These are phyloP conservation scores for Elgaria multicarinata DNA, from an alignment of 2,113 vertebrate species.

Conservation along the genomic window DNA sequence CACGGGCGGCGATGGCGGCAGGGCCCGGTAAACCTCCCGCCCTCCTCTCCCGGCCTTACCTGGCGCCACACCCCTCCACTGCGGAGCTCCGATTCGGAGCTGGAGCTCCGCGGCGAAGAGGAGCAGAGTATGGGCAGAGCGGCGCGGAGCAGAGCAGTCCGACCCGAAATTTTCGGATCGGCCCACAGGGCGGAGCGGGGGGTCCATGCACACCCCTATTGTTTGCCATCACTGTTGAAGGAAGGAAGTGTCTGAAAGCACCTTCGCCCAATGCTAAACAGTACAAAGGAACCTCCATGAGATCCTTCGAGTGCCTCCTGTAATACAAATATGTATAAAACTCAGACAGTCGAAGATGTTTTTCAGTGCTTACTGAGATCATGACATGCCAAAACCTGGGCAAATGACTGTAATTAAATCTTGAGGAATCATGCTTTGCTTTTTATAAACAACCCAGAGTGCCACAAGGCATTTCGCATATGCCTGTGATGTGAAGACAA, in stretches of 20 bases:
- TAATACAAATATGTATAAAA: constrained; percentile 14
- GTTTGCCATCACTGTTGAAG: background rate
- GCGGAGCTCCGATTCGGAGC: no score
- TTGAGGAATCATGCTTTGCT: constrained; percentile 38
- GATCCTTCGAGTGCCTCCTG: constrained; percentile 5
- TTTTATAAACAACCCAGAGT: constrained; percentile 38
- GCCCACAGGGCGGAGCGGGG: no score
- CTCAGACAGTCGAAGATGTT: background rate
- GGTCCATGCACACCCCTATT: no score
- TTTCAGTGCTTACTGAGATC: background rate
- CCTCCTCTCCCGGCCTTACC: no score
- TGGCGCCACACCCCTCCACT: no score
- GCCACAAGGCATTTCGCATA: background rate
- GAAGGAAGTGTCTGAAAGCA: background rate
- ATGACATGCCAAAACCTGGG: constrained; percentile 11
- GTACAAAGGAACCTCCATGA: background rate
- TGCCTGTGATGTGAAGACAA: background rate
- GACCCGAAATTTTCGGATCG: no score
- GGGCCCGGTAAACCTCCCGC: no score
- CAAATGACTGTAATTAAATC: constrained; percentile 53
- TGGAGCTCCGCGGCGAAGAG: no score
- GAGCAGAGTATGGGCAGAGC: no score
- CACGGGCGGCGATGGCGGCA: no score
- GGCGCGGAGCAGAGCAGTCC: no score
- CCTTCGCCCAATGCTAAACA: background rate